Evolutionary conservation across 2,797 vertebrate species (phyloP), one percentile per base, ranked within the genome.

Genomic region (Stomatorhinus walkeri): DNA sequence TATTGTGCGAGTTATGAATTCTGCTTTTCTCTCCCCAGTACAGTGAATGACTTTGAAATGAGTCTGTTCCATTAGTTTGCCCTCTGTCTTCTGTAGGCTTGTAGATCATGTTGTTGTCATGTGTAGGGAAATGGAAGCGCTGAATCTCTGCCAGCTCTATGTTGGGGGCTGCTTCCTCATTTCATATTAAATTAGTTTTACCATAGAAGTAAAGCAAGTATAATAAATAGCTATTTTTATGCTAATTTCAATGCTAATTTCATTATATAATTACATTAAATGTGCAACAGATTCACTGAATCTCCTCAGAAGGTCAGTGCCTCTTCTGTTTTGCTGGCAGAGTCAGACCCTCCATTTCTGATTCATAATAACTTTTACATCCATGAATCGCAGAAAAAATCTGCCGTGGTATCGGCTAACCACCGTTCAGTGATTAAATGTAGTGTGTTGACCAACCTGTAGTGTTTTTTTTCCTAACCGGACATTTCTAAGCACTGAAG

Each of bases 391-490:
- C 12, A 81, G 64, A 28, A 1, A 59, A 14, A 28, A 16, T 43
- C 14, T 49, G 32, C 36, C 4, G 1, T 79, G 16, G n/a, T 22
- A 22, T 48, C 19, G 5, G 36, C 36, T 87, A 49, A 59, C 36
- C 36, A 10, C 40, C n/a, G 36, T 10, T 68, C 48, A 52, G 4
- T 89, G 68, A 32, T 54, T 36, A 10, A 79, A 54, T 14, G 28
- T 22, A 83, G 32, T 83, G 3, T 87, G 36, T 12, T 32, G 40
- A n/a, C 10, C 40, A 12, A 28, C n/a, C 52, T 56, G 52, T 8
- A 24, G 51, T 16, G 12, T 68, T 56, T n/a, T n/a, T 87, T 89
- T 89, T 61, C 52, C 68, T 87, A 87, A 61, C 68, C n/a, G 14
- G 85, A 72, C 24, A 7, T 54, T 86, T 16, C 4, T 24, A 9